Conservation (phyloP, 2,797 vertebrate species). For the Myoxocephalus aenaeus region DNA sequence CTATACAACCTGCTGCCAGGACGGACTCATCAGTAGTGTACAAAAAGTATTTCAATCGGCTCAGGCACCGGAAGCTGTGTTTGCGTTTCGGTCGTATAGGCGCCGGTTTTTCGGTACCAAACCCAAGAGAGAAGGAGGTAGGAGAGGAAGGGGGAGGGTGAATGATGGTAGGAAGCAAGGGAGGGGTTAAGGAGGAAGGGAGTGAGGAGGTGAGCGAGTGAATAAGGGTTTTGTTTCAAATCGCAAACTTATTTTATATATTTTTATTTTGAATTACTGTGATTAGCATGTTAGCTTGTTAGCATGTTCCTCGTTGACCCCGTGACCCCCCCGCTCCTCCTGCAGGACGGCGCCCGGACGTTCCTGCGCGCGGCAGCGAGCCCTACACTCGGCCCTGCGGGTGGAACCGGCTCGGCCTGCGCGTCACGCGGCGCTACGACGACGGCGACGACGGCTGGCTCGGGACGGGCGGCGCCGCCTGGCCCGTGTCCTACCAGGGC, state of each 20-base stretch:
- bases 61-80: too few relatives aligned
- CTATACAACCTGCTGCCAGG: too few relatives aligned
- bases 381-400: slow-evolving; percentile 73
- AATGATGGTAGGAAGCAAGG: too few relatives aligned
- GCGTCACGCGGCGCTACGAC: slow-evolving; percentile 45
- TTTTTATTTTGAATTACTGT: too few relatives aligned
- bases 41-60: too few relatives aligned
- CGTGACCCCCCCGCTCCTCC: background rate
- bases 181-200: background rate
- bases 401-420: slow-evolving; percentile 74
- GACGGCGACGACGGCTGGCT: slow-evolving; percentile 63
- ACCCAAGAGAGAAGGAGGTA: too few relatives aligned
- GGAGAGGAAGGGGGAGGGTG: background rate
- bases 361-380: slow-evolving; percentile 72
- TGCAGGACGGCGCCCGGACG: slow-evolving; percentile 38
- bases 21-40: too few relatives aligned
- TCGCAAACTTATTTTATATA: too few relatives aligned
- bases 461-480: slow-evolving; percentile 52
- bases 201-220: accelerated
- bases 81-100: too few relatives aligned
- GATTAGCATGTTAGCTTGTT: background rate
- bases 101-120: too few relatives aligned
- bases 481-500: slow-evolving; percentile 79
- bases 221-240: too few relatives aligned
- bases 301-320: background rate